phyloP scores from a whole-genome alignment of 2,888 invertebrate species.

The Nowickia ferox region DNA sequence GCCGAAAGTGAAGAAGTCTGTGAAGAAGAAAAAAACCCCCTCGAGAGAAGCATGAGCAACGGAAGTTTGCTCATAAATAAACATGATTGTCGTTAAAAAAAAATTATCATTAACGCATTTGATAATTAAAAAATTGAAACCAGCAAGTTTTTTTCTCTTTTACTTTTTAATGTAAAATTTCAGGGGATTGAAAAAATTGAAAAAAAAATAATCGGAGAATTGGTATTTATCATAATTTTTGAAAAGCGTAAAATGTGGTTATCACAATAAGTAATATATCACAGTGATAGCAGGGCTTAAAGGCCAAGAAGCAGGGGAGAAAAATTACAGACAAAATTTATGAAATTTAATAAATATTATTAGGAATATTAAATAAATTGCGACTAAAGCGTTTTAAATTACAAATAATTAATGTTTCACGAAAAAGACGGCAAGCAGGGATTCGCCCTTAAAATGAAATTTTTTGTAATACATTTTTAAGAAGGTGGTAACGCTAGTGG shows the following conservation, averaged over 20 bases:
- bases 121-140: slow-evolving; percentile 78
- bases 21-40: slow-evolving; percentile 58
- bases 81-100: slow-evolving; percentile 74
- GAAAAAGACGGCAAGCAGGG: not conserved
- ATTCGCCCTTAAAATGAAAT: not conserved
- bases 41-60: slow-evolving; percentile 59
- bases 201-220: slow-evolving; percentile 70
- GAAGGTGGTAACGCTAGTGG: not conserved
- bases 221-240: slow-evolving; percentile 78
- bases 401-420: not conserved
- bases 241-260: slow-evolving; percentile 63
- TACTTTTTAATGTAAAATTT: slow-evolving; percentile 77
- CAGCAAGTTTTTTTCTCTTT: slow-evolving; percentile 75
- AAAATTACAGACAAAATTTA: not conserved
- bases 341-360: slow-evolving; percentile 15
- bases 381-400: not conserved
- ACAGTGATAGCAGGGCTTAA: slow-evolving; percentile 34
- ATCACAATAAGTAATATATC: slow-evolving; percentile 56
- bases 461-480: not conserved
- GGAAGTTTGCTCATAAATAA: slow-evolving; percentile 72
- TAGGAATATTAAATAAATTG: not conserved
- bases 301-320: not conserved
- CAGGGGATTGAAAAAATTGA: slow-evolving; percentile 54
- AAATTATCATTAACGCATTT: slow-evolving; percentile 82
- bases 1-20: slow-evolving; percentile 68